These are phyloP conservation scores for Caenorhabditis sp. DNA, from an alignment of 2,888 invertebrate genomes.

Conservation along the genomic window DNA sequence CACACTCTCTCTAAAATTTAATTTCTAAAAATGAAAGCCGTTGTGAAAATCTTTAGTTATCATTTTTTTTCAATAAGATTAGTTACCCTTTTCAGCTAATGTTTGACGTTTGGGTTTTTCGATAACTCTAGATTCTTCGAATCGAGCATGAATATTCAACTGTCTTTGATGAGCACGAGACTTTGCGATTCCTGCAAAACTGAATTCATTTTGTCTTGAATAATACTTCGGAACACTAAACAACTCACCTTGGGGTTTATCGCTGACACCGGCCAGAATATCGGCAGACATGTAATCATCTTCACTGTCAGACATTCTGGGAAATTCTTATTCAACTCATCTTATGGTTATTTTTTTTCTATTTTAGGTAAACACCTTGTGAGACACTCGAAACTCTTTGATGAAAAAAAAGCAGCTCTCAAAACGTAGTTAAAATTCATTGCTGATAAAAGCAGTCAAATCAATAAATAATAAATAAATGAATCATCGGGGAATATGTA, in stretches of 20 bases:
- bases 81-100: slow-evolving; percentile 36
- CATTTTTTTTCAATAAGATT: not conserved
- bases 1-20: no score
- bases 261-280: slow-evolving; percentile 45
- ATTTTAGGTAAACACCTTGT: not conserved
- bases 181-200: slow-evolving; percentile 40
- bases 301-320: slow-evolving; percentile 51
- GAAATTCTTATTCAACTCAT: slow-evolving; percentile 2
- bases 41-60: no score
- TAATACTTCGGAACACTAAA: not conserved
- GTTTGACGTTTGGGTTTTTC: slow-evolving; percentile 19
- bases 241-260: slow-evolving; percentile 35
- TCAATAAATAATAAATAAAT: slow-evolving; percentile 1
- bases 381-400: not conserved
- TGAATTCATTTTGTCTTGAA: not conserved
- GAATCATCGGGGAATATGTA: not conserved
- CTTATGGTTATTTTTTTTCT: not conserved
- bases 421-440: not conserved
- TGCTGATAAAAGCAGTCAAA: not conserved
- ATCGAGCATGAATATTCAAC: slow-evolving; percentile 45
- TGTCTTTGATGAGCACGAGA: slow-evolving; percentile 50
- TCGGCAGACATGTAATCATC: slow-evolving; percentile 68
- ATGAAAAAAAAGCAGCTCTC: not conserved
- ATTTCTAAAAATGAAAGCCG: no score
- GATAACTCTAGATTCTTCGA: slow-evolving; percentile 33